phyloP scores from a whole-genome alignment of 2,888 invertebrate genomes.

The Drosophila suboccidentalis region DNA sequence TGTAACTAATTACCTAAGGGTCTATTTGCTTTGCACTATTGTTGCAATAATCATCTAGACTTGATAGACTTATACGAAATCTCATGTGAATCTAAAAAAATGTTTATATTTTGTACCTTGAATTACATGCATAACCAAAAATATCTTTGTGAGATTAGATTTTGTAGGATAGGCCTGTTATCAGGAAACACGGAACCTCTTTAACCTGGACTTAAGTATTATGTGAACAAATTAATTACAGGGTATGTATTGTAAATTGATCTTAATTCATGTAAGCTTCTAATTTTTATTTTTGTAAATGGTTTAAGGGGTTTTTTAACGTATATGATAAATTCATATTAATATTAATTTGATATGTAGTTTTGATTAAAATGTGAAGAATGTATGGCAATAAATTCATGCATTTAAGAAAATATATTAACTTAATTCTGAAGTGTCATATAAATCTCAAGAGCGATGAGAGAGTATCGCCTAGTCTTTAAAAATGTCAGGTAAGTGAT shows the following conservation, averaged over 20 bases:
- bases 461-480: background rate
- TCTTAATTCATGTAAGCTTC: background rate
- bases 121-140: constrained; percentile 2
- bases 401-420: background rate
- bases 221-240: background rate
- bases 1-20: constrained; percentile 1
- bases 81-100: background rate
- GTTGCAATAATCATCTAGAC: background rate
- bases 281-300: background rate
- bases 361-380: too few relatives aligned
- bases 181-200: background rate
- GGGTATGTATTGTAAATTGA: background rate
- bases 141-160: background rate
- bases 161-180: constrained; percentile 1
- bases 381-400: too few relatives aligned
- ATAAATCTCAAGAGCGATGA: background rate
- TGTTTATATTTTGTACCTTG: background rate
- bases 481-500: constrained; percentile 7
- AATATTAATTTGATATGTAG: too few relatives aligned
- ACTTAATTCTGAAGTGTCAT: background rate
- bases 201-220: background rate
- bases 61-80: background rate
- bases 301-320: too few relatives aligned
- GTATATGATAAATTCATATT: too few relatives aligned
- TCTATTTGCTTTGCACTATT: constrained; percentile 13